Conservation (phyloP, 2,113 vertebrate species). For the Elgaria multicarinata region DNA sequence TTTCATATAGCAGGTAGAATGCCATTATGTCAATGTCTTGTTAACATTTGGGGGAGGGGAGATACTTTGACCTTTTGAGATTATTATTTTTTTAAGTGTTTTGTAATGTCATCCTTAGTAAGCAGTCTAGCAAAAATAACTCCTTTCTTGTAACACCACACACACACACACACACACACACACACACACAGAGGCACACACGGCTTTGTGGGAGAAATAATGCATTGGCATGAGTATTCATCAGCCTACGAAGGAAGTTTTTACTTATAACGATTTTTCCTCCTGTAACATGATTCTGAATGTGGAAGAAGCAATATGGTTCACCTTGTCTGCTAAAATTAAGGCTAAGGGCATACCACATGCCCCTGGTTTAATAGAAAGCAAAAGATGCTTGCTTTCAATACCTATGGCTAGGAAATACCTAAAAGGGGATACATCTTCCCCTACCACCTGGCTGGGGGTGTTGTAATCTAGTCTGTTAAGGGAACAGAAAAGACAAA, state of each 20-base stretch:
- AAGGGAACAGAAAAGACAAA: too few species aligned
- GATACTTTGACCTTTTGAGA: conserved; percentile 38
- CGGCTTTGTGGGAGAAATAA: conserved; percentile 18
- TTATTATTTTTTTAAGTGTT: neutral
- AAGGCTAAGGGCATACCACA: neutral
- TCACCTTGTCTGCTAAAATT: neutral
- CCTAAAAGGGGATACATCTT: neutral
- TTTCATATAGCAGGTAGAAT: conserved; percentile 44
- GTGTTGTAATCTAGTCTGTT: neutral
- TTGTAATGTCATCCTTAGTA: conserved; percentile 22
- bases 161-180: neutral
- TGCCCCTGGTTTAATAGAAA: neutral
- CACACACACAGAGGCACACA: conserved; percentile 21
- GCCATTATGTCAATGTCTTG: conserved; percentile 64
- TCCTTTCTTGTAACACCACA: neutral
- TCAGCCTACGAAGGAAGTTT: neutral
- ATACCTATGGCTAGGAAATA: neutral
- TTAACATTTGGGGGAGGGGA: conserved; percentile 57
- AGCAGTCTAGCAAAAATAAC: conserved; percentile 19
- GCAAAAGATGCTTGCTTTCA: neutral
- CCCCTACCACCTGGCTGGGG: too few species aligned
- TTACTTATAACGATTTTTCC: neutral
- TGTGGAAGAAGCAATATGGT: neutral
- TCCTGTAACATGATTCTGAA: neutral
- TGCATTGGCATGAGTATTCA: conserved; percentile 29